Evolutionary conservation across 2,888 invertebrate species (phyloP).

Genomic region (Ophonus ardosiacus): DNA sequence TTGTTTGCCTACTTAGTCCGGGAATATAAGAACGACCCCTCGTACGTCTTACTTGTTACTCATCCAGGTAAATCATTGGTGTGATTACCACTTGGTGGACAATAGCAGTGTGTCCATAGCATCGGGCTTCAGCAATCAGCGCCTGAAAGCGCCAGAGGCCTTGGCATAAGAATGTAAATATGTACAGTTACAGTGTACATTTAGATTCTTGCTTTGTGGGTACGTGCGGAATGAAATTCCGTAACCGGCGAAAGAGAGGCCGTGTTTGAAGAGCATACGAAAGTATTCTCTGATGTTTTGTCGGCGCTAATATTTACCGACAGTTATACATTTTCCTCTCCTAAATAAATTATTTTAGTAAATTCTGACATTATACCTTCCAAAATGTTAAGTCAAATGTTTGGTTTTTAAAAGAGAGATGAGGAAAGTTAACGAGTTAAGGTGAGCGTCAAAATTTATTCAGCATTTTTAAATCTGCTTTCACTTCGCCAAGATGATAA

Average conservation of each 20-base stretch:
- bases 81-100: background rate
- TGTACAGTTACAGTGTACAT: slow-evolving; percentile 72
- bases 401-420: slow-evolving; percentile 69
- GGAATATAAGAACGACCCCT: no score
- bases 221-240: slow-evolving; percentile 74
- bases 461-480: background rate
- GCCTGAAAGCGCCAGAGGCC: slow-evolving; percentile 28
- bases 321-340: slow-evolving; percentile 76
- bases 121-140: slow-evolving; percentile 12
- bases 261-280: slow-evolving; percentile 75
- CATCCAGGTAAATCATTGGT: background rate
- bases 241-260: slow-evolving; percentile 68
- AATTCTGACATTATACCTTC: slow-evolving; percentile 75
- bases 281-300: slow-evolving; percentile 75
- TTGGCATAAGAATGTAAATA: slow-evolving; percentile 67
- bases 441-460: background rate
- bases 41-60: background rate
- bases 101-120: background rate
- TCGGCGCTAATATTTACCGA: slow-evolving; percentile 76
- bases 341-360: slow-evolving; percentile 77
- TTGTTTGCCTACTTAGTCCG: no score
- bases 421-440: slow-evolving; percentile 35
- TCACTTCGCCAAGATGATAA: background rate
- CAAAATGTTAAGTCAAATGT: slow-evolving; percentile 74
- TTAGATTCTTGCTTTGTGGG: slow-evolving; percentile 73